phyloP scores from a whole-genome alignment of 2,113 vertebrate species.

The Lycocorax pyrrhopterus region DNA sequence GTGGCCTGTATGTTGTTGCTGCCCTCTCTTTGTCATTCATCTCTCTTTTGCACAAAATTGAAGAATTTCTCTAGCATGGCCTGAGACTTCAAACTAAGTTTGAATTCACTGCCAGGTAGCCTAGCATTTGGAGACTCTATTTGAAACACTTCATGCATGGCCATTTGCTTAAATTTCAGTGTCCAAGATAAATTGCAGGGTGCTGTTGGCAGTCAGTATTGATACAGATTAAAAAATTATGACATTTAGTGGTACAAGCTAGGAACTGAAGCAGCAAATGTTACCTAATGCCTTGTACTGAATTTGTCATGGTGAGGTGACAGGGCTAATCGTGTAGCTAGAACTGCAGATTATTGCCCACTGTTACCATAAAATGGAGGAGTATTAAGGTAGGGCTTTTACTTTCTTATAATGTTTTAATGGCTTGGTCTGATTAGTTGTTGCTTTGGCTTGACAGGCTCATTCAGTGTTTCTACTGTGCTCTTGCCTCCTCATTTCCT shows the following conservation, averaged over 20 bases:
- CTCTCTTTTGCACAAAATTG: not conserved
- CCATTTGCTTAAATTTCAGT: not conserved
- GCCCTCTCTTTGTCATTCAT: not conserved
- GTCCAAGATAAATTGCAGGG: not conserved
- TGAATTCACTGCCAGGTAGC: not conserved
- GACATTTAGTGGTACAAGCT: not conserved
- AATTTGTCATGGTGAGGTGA: not conserved
- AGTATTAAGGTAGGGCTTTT: not conserved
- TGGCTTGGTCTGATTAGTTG: not conserved
- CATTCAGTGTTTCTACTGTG: not conserved
- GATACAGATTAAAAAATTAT: not conserved
- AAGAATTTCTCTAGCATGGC: not conserved
- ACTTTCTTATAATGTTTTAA: not conserved
- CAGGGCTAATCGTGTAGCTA: not conserved
- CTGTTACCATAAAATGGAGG: not conserved
- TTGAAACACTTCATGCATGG: not conserved
- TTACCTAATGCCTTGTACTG: not conserved
- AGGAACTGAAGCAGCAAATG: not conserved
- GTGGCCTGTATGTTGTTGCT: not conserved
- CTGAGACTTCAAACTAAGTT: not conserved
- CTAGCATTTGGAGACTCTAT: not conserved
- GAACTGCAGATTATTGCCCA: not conserved
- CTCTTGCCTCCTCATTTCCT: not conserved
- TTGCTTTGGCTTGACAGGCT: not conserved
- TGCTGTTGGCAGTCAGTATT: not conserved